These are phyloP conservation scores for Bombus terrestris DNA, from an alignment of 1,140 invertebrate species.

Conservation along the genomic window DNA sequence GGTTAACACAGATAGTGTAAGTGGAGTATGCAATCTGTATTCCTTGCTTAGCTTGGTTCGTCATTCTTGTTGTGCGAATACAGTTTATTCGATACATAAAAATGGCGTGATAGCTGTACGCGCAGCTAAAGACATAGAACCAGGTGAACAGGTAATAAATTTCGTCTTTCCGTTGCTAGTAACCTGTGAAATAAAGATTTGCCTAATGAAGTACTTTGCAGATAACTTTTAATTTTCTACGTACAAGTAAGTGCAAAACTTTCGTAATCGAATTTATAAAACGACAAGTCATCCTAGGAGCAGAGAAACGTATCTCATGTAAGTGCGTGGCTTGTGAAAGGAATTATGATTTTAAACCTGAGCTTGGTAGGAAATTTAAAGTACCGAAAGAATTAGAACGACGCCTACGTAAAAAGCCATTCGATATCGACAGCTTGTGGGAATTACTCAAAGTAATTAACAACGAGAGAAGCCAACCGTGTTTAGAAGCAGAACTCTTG, in stretches of 20 bases:
- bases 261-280: rapidly evolving
- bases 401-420: not conserved
- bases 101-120: not conserved
- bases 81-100: not conserved
- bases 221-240: not conserved
- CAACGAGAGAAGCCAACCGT: rapidly evolving
- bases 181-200: not conserved
- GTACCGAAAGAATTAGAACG: not conserved
- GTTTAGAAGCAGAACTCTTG: not conserved
- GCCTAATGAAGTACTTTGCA: not conserved
- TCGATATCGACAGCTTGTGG: rapidly evolving
- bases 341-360: not conserved
- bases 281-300: rapidly evolving
- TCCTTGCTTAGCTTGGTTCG: not conserved
- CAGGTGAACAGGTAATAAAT: not conserved
- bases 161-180: not conserved
- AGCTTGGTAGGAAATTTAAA: not conserved
- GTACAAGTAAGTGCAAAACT: rapidly evolving
- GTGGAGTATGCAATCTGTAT: rapidly evolving
- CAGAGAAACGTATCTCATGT: not conserved
- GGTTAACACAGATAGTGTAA: rapidly evolving
- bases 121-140: not conserved
- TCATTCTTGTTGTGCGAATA: not conserved
- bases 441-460: not conserved
- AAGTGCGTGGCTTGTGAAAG: not conserved